Conservation (phyloP, 2,888 invertebrate genomes). For the Eupithecia exiguata region DNA sequence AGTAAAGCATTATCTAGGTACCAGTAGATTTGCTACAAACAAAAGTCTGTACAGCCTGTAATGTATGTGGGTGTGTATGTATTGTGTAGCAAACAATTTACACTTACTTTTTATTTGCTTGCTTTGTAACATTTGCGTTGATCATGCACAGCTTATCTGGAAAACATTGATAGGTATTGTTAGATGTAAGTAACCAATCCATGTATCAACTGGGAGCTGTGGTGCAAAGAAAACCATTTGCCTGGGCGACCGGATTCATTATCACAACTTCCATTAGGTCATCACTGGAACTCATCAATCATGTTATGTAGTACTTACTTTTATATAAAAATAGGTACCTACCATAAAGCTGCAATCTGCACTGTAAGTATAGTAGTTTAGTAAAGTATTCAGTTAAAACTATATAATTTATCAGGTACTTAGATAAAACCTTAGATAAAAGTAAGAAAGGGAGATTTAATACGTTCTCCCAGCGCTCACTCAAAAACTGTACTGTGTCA, state of each 20-base stretch:
- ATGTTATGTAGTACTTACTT: too few species aligned
- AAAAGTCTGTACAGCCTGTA: background rate
- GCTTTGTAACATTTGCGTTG: conserved; percentile 67
- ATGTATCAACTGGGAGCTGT: conserved; percentile 73
- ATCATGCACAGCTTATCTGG: conserved; percentile 73
- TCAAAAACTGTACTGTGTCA: too few species aligned
- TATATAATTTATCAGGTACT: too few species aligned
- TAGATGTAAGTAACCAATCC: conserved; percentile 59
- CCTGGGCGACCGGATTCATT: conserved; percentile 70
- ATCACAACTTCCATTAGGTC: conserved; percentile 68
- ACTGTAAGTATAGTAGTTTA: too few species aligned
- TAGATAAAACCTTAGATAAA: too few species aligned
- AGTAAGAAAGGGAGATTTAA: too few species aligned
- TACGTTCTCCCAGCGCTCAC: too few species aligned
- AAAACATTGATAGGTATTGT: conserved; percentile 42
- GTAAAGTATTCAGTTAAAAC: too few species aligned
- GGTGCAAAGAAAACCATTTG: conserved; percentile 71
- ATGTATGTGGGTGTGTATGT: background rate
- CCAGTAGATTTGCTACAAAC: background rate
- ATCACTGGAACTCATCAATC: conserved; percentile 58
- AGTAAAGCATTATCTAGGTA: background rate
- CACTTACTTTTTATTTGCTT: conserved; percentile 71
- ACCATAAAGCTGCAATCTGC: too few species aligned
- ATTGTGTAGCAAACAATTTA: background rate
- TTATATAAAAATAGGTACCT: too few species aligned